A percentile compares a stretch with the other conserved stretches of the same genome.
Conservation (phyloP, 2,113 vertebrate genomes). For the Helogale parvula region DNA sequence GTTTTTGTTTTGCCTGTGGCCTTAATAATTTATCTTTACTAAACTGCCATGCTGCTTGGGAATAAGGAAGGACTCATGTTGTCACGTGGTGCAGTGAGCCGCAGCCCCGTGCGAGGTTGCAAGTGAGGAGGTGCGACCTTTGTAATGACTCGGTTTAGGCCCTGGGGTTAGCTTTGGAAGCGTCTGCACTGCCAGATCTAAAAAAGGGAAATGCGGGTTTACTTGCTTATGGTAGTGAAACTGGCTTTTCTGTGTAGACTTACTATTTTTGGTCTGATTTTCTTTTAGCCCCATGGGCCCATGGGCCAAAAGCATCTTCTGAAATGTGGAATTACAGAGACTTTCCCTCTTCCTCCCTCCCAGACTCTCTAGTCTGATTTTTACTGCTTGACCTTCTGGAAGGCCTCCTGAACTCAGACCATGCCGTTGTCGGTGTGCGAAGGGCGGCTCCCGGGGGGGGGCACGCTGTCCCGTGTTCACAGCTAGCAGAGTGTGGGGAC, state of each 20-base stretch:
- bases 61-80: slow-evolving; percentile 63
- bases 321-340: background rate
- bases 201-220: slow-evolving; percentile 5
- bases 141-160: slow-evolving; percentile 7
- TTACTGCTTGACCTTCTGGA: background rate
- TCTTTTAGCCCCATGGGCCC: background rate
- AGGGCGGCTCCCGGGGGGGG: background rate
- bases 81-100: background rate
- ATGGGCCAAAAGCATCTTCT: background rate
- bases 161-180: background rate
- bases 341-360: background rate
- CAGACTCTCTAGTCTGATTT: background rate
- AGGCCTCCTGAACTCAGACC: background rate
- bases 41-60: background rate
- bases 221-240: background rate
- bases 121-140: background rate
- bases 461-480: background rate
- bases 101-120: background rate
- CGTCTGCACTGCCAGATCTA: background rate
- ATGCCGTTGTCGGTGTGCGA: background rate
- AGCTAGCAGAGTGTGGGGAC: background rate
- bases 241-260: background rate
- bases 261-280: slow-evolving; percentile 2
- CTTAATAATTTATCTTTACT: slow-evolving; percentile 7
- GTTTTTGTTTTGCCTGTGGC: background rate